Evolutionary conservation across 2,888 invertebrate genomes (phyloP).

Genomic region (Heliconius ethilla): DNA sequence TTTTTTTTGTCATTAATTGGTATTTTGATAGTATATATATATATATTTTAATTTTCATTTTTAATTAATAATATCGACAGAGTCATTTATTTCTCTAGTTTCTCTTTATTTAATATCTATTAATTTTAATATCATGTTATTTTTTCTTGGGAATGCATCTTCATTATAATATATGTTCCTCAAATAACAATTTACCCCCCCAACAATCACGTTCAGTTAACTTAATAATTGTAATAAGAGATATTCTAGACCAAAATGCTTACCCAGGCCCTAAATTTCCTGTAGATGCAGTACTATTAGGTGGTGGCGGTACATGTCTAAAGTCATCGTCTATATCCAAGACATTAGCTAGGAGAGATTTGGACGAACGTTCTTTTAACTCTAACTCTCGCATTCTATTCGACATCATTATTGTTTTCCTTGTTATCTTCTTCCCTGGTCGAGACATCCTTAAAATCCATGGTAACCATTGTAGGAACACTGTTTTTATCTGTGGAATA

Average conservation of each 20-base stretch:
- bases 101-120: too few relatives aligned
- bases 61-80: too few relatives aligned
- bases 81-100: too few relatives aligned
- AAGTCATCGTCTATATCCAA: slow-evolving; percentile 98
- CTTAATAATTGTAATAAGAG: background rate
- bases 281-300: slow-evolving; percentile 82
- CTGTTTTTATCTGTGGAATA: slow-evolving; percentile 90
- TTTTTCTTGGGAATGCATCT: too few relatives aligned
- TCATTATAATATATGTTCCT: background rate
- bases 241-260: slow-evolving; percentile 50
- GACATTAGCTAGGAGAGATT: slow-evolving; percentile 96
- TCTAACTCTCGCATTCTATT: slow-evolving; percentile 96
- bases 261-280: slow-evolving; percentile 85
- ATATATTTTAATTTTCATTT: too few relatives aligned
- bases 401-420: slow-evolving; percentile 94
- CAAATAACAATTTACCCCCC: background rate
- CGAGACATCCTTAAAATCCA: slow-evolving; percentile 97
- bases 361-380: slow-evolving; percentile 95
- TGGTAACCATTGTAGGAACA: slow-evolving; percentile 98
- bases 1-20: too few relatives aligned
- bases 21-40: too few relatives aligned
- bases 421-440: slow-evolving; percentile 96
- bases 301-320: slow-evolving; percentile 87
- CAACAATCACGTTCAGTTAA: background rate
- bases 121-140: too few relatives aligned